Evolutionary conservation across 1,140 invertebrate genomes (phyloP), one percentile per base, ranked within the genome.

Genomic region (Neodiprion lecontei): DNA sequence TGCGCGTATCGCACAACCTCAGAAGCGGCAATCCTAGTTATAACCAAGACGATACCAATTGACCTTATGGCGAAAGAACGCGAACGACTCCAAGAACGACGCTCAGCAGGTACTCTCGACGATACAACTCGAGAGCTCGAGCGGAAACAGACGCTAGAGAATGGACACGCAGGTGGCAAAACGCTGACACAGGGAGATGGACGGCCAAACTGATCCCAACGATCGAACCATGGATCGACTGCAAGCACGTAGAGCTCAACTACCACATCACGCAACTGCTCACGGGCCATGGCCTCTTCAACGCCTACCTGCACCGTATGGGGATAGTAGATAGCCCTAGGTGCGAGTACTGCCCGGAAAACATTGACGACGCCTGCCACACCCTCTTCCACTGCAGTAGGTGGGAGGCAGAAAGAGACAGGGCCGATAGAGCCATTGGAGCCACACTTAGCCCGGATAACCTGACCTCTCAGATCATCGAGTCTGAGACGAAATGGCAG

Each of bases 1-100:
- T 66, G 70, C n/a, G 76, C 75, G 11, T 81, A 80, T 66, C 67
- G 79, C 47, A 82, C 80, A 11, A 70, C 74, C 5, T 78, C 77
- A 0, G 74, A 72, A 23, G 74, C 74, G 21, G 79, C 77, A 47
- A 23, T 72, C 12, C 72, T 76, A 17, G 78, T 81, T 4, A 48
- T 82, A 12, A 69, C 75, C 9, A 72, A 75, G 23, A 75, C 68
- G 11, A 74, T 74, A n/a, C 76, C 79, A 7, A 80, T 82, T 10
- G 76, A 82, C 21, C 71, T 80, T 23, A 14, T 80, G 9, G 72
- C 74, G 4, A n/a, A 53, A 49, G 67, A 69, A 28, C 61, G 69
- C 70, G 10, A 61, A 72, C 28, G 74, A 53, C 12, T 48, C 50
- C 1, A 28, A n/a, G n/a, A 61, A 14, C 23, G 17, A 66, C 61